phyloP scores from a whole-genome alignment of 1,140 invertebrate species.

The Sycophaga agraensis region DNA sequence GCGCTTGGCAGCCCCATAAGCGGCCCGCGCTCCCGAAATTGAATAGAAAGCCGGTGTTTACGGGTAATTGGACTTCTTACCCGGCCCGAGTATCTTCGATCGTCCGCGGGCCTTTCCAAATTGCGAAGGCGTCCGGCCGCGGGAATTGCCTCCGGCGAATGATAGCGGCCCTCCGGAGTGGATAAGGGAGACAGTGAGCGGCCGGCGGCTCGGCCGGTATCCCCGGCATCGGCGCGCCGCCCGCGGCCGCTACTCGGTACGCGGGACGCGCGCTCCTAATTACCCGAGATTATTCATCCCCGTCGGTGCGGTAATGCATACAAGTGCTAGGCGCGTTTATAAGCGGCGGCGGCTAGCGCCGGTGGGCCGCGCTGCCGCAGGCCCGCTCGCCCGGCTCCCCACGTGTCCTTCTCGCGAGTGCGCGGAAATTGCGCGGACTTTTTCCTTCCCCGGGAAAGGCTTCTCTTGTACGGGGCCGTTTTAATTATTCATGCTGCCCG shows the following conservation, averaged over 20 bases:
- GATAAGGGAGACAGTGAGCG: background rate
- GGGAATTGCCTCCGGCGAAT: conserved; percentile 41
- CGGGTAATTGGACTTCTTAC: conserved; percentile 1
- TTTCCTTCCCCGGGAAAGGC: conserved; percentile 11
- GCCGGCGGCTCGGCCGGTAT: too few relatives aligned
- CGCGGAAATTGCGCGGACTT: conserved; percentile 15
- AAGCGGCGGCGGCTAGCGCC: conserved; percentile 11
- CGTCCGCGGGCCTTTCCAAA: background rate
- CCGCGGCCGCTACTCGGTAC: conserved; percentile 44
- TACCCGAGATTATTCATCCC: conserved; percentile 55
- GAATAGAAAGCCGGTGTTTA: conserved; percentile 6
- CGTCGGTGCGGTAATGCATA: conserved; percentile 52
- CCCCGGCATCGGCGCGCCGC: too few relatives aligned
- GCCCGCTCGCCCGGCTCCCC: too few relatives aligned
- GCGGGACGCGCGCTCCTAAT: conserved; percentile 51
- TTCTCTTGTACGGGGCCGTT: conserved; percentile 19
- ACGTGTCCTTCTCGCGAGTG: too few relatives aligned
- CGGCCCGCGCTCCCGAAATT: conserved; percentile 7
- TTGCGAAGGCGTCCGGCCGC: background rate
- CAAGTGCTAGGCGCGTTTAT: conserved; percentile 54
- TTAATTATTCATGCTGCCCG: conserved; percentile 21
- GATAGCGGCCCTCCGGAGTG: conserved; percentile 40
- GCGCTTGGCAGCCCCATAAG: too few relatives aligned
- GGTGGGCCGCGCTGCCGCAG: background rate
- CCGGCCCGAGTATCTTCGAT: background rate